Evolutionary conservation across 1,140 invertebrate genomes (phyloP).

Genomic region (Geopemphigus sp.): DNA sequence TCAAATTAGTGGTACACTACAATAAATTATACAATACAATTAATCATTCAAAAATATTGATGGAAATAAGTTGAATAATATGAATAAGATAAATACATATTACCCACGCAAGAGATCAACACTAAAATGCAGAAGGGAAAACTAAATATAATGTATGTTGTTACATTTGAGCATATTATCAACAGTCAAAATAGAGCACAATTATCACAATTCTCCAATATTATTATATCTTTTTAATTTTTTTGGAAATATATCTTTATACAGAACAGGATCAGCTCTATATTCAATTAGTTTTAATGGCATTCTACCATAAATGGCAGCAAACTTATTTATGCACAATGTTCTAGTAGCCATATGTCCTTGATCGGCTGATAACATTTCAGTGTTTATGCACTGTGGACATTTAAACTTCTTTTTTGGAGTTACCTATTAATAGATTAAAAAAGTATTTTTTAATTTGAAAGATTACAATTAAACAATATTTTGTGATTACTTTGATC

Average conservation of each 20-base stretch:
- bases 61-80: neutral
- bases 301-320: slow-evolving; percentile 80
- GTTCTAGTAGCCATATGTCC: slow-evolving; percentile 91
- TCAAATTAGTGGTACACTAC: neutral
- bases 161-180: slow-evolving; percentile 16
- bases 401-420: slow-evolving; percentile 98
- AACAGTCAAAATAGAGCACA: neutral
- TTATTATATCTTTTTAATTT: slow-evolving; percentile 87
- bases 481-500: slow-evolving; percentile 70
- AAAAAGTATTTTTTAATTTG: neutral
- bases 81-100: neutral
- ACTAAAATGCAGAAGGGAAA: neutral
- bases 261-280: slow-evolving; percentile 90
- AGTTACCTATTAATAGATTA: slow-evolving; percentile 66
- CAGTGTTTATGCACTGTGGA: slow-evolving; percentile 88
- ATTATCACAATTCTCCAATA: slow-evolving; percentile 79
- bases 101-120: neutral
- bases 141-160: neutral
- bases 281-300: slow-evolving; percentile 87
- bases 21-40: neutral
- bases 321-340: slow-evolving; percentile 86
- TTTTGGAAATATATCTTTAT: slow-evolving; percentile 82
- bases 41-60: neutral
- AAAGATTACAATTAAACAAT: slow-evolving; percentile 10
- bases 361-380: slow-evolving; percentile 90